Percentiles rank a stretch among this genome's conserved stretches.
Conservation (phyloP, 2,797 vertebrate species). For the Trichosurus vulpecula region DNA sequence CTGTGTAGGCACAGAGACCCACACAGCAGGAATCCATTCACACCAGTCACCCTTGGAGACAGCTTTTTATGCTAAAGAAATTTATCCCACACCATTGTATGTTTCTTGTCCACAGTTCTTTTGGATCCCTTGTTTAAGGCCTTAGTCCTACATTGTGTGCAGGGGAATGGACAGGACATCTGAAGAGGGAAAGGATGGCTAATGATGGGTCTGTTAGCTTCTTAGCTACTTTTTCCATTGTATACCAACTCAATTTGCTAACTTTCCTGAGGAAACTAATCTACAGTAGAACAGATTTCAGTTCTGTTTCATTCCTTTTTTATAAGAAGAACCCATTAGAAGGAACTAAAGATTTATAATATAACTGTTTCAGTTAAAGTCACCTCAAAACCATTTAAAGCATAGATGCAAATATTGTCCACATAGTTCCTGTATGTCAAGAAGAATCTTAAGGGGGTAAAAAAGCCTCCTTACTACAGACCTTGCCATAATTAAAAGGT, state of each 20-base stretch:
- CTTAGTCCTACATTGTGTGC: constrained; percentile 75
- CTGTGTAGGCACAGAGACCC: constrained; percentile 79
- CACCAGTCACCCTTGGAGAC: constrained; percentile 81
- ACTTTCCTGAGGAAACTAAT: constrained; percentile 70
- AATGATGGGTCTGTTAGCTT: constrained; percentile 78
- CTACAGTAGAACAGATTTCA: constrained; percentile 67
- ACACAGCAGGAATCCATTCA: constrained; percentile 79
- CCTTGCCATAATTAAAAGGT: constrained; percentile 61
- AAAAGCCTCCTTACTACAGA: constrained; percentile 28
- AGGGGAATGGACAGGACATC: constrained; percentile 73
- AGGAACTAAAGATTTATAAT: constrained; percentile 33
- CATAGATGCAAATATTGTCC: neutral
- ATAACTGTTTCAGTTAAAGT: constrained; percentile 38
- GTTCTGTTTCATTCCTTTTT: constrained; percentile 55
- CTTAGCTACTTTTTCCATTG: constrained; percentile 75
- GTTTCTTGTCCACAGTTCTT: constrained; percentile 75
- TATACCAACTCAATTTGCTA: constrained; percentile 77
- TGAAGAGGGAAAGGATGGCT: constrained; percentile 76
- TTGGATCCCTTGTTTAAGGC: constrained; percentile 76
- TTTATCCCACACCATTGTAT: constrained; percentile 79
- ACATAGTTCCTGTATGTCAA: neutral
- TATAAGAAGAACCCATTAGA: neutral
- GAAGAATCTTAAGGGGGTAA: constrained; percentile 40
- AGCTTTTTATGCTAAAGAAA: constrained; percentile 82
- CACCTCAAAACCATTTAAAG: constrained; percentile 27